A percentile compares a stretch with the other conserved stretches of the same genome.
These are phyloP conservation scores for Pteronotus mesoamericanus DNA, from an alignment of 2,797 vertebrate species.

Conservation along the genomic window DNA sequence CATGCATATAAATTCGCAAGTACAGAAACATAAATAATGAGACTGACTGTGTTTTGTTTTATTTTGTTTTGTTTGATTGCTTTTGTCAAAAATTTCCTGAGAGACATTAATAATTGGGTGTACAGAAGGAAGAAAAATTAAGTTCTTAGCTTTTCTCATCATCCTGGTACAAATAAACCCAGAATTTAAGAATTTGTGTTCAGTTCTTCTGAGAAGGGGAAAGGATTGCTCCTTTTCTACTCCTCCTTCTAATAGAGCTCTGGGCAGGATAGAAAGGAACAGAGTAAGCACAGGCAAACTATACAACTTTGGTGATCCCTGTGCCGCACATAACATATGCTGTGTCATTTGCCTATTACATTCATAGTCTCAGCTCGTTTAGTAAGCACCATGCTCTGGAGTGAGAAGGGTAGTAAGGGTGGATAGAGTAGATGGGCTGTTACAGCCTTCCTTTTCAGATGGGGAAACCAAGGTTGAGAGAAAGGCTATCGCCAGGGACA, in stretches of 20 bases:
- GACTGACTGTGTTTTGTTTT: neutral
- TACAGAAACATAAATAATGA: neutral
- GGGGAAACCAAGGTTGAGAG: neutral
- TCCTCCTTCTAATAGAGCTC: neutral
- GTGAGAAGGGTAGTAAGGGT: neutral
- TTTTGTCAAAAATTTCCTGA: neutral
- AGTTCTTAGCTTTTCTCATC: neutral
- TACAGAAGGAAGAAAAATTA: neutral
- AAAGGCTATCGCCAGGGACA: neutral
- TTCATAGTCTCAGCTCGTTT: neutral
- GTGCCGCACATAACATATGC: accelerated
- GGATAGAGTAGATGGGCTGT: neutral
- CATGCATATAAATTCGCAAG: neutral
- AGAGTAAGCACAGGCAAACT: neutral
- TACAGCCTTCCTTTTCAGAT: neutral
- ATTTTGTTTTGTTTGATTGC: neutral
- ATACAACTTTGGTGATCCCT: neutral
- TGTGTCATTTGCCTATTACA: no score
- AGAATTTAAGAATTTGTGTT: neutral
- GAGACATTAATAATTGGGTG: neutral
- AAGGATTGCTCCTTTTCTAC: neutral
- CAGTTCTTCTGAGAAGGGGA: neutral
- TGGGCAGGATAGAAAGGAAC: neutral
- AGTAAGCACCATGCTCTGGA: neutral
- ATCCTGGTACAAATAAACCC: neutral